phyloP scores from a whole-genome alignment of 2,113 vertebrate species.

The Anguilla rostrata region DNA sequence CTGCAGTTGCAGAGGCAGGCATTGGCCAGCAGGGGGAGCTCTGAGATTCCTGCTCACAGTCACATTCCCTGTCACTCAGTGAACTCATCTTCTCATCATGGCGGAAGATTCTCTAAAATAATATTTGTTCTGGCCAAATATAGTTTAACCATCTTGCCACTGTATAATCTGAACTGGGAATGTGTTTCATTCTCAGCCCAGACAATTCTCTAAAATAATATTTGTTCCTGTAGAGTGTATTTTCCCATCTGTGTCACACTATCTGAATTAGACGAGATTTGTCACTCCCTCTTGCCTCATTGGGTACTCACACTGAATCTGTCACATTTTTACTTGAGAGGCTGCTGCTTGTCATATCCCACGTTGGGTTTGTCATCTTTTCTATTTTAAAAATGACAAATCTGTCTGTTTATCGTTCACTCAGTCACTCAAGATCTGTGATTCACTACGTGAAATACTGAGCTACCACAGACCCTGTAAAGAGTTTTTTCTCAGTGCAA shows the following conservation, averaged over 20 bases:
- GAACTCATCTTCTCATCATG: neutral
- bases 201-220: neutral
- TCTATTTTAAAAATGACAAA: conserved; percentile 1
- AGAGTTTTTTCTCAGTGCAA: neutral
- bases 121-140: neutral
- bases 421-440: neutral
- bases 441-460: neutral
- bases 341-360: too few relatives aligned
- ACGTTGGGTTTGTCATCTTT: conserved; percentile 8
- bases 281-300: too few relatives aligned
- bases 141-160: neutral
- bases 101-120: neutral
- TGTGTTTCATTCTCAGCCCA: neutral
- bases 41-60: conserved; percentile 61
- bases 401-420: neutral
- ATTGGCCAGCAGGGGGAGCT: conserved; percentile 76
- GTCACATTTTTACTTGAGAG: too few relatives aligned
- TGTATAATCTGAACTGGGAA: too few relatives aligned
- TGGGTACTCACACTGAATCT: too few relatives aligned
- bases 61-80: neutral
- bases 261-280: too few relatives aligned
- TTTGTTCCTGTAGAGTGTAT: too few relatives aligned
- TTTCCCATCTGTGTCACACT: too few relatives aligned
- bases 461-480: neutral
- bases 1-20: conserved; percentile 69